phyloP scores from a whole-genome alignment of 2,888 invertebrate species.

The Syrphus vitripennis region DNA sequence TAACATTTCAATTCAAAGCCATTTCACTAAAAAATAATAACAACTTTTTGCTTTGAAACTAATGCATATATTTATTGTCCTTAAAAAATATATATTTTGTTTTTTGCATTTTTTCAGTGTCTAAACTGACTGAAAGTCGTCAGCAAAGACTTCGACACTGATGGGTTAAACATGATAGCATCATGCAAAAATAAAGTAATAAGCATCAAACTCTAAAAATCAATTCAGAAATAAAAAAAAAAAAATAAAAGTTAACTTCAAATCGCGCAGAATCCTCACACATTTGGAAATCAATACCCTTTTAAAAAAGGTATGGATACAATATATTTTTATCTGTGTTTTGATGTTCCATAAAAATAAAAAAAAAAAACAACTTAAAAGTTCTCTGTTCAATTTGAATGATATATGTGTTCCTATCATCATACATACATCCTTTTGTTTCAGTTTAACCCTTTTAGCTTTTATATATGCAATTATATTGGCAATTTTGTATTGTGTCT shows the following conservation, averaged over 20 bases:
- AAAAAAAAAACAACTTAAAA: not conserved
- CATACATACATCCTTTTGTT: not conserved
- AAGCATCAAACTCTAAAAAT: constrained; percentile 12
- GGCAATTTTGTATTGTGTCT: constrained; percentile 1
- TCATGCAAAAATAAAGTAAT: constrained; percentile 21
- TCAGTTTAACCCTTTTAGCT: constrained; percentile 8
- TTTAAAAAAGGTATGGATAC: constrained; percentile 58
- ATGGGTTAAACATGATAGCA: constrained; percentile 33
- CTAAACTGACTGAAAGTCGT: constrained; percentile 66
- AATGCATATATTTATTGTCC: constrained; percentile 23
- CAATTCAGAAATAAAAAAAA: constrained; percentile 4
- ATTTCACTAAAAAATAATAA: not conserved
- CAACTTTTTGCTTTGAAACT: constrained; percentile 4
- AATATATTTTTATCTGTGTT: constrained; percentile 26
- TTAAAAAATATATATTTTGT: constrained; percentile 2
- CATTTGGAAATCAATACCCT: constrained; percentile 53
- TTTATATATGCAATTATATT: constrained; percentile 1
- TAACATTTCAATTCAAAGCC: not conserved
- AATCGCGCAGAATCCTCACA: constrained; percentile 24
- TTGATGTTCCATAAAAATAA: constrained; percentile 20
- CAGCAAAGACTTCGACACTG: constrained; percentile 57
- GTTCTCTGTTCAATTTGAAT: constrained; percentile 13
- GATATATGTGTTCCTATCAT: not conserved
- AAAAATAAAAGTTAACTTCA: constrained; percentile 19
- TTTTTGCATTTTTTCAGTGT: constrained; percentile 61